Evolutionary conservation across 35 echinoderm and acorn worm species (phyloP).

Genomic region (Ptychodera flava): DNA sequence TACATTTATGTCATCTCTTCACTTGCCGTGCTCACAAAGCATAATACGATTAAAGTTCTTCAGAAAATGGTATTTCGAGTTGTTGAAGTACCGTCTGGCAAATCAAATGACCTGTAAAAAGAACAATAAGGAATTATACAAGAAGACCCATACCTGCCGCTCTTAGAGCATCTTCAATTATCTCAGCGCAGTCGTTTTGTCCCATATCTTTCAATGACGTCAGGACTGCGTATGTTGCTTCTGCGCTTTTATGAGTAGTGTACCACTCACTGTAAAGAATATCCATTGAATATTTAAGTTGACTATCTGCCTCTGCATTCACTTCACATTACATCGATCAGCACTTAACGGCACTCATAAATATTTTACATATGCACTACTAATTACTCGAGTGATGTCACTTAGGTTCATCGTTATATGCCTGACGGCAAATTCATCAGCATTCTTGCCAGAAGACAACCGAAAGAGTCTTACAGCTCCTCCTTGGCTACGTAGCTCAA

Average conservation of each 20-base stretch:
- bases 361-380: too few species aligned
- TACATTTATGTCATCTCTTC: neutral
- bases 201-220: constrained; percentile 94
- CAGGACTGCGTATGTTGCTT: constrained; percentile 88
- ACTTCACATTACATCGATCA: too few species aligned
- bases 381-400: too few species aligned
- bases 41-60: neutral
- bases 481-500: too few species aligned
- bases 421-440: too few species aligned
- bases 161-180: constrained; percentile 60
- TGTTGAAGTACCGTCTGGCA: neutral
- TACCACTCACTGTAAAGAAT: constrained; percentile 66
- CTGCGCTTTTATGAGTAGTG: constrained; percentile 91
- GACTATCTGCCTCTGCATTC: too few species aligned
- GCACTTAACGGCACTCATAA: too few species aligned
- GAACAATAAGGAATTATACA: neutral
- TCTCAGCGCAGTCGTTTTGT: constrained; percentile 66
- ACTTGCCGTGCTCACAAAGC: neutral
- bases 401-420: too few species aligned
- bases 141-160: constrained; percentile 71
- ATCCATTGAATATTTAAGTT: neutral
- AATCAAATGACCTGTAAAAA: neutral
- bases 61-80: neutral
- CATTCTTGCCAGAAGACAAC: too few species aligned
- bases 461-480: too few species aligned